Percentiles rank a stretch among this genome's conserved stretches.
Conservation (phyloP, 2,797 vertebrate genomes). For the Benthosema pterotum region DNA sequence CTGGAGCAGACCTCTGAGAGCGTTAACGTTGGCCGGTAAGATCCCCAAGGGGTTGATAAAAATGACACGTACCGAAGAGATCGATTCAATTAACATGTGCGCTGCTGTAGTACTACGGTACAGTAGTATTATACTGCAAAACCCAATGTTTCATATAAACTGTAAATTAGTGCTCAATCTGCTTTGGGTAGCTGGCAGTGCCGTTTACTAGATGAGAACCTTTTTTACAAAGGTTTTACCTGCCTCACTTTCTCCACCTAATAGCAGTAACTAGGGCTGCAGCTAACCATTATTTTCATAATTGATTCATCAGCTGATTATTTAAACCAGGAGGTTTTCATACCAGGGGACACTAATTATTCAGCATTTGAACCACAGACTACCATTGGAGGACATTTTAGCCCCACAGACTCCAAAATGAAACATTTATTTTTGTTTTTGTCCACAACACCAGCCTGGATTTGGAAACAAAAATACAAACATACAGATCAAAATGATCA, state of each 20-base stretch:
- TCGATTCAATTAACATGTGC: too few species aligned
- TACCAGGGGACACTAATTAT: too few species aligned
- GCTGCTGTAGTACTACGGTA: background rate
- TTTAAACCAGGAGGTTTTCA: too few species aligned
- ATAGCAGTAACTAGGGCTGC: background rate
- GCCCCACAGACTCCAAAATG: too few species aligned
- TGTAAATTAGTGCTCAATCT: conserved; percentile 24
- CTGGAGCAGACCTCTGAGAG: background rate
- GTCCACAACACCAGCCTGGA: too few species aligned
- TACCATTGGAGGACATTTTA: too few species aligned
- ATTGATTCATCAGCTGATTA: too few species aligned
- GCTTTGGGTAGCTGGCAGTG: conserved; percentile 15
- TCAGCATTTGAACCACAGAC: too few species aligned
- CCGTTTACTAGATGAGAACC: conserved; percentile 29
- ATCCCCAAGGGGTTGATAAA: conserved; percentile 5
- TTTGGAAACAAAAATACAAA: too few species aligned
- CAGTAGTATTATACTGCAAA: conserved; percentile 21
- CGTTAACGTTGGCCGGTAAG: background rate
- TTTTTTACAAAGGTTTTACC: conserved; percentile 25
- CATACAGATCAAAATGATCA: too few species aligned
- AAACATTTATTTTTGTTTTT: too few species aligned
- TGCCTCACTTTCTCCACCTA: background rate
- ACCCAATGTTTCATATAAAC: conserved; percentile 32
- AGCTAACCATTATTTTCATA: too few species aligned
- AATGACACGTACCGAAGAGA: conserved; percentile 10